Base-by-base conservation (phyloP, 2,113 vertebrate species). In the Zonotrichia leucophrys region DNA sequence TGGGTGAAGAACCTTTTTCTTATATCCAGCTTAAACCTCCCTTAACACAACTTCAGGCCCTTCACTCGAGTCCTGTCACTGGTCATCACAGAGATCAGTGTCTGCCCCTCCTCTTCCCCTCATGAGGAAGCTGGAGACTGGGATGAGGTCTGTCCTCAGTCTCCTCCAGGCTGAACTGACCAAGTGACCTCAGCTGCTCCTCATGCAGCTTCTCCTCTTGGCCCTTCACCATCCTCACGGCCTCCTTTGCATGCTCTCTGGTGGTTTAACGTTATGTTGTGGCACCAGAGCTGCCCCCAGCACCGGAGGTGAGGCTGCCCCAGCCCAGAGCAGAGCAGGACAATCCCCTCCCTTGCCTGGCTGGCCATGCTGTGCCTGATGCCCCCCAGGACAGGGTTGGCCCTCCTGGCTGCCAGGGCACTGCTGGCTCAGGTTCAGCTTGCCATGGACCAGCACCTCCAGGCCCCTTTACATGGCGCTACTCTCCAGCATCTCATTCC, bases 381-480 rank as follows among this genome's bases (percentile, higher is more conserved):
- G 63, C 1, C 1, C 37, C 31, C 4, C 55, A 69, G 47, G 56
- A 33, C 64, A 62, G 0, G 1, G 1, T 2, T n/a, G 74, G 12
- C 28, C 4, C 28, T 62, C 55, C 23, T 53, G 74, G 55, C 46
- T 62, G 33, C 55, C 64, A 78, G 55, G 55, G 46, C 73, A 78
- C 39, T 68, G n/a, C 33, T 78, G 64, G 0, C 33, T 28, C 23
- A 0, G 24, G 15, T 16, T 53, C 47, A 39, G 6, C 33, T 69
- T 23, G 55, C 10, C 55, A 33, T 0, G 0, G 1, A 69, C 37
- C 55, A 53, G 46, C 33, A 60, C 1, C 0, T 12, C 19, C n/a
- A 62, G 8, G 15, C 28, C 47, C 12, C 10, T 39, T 69, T 19
- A 4, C 1, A 0, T 2, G 1, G 15, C 18, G 0, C n/a, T 70